Evolutionary conservation across 2,113 vertebrate species (phyloP), one percentile per base, ranked within the genome.

Genomic region (Gopherus evgoodei): DNA sequence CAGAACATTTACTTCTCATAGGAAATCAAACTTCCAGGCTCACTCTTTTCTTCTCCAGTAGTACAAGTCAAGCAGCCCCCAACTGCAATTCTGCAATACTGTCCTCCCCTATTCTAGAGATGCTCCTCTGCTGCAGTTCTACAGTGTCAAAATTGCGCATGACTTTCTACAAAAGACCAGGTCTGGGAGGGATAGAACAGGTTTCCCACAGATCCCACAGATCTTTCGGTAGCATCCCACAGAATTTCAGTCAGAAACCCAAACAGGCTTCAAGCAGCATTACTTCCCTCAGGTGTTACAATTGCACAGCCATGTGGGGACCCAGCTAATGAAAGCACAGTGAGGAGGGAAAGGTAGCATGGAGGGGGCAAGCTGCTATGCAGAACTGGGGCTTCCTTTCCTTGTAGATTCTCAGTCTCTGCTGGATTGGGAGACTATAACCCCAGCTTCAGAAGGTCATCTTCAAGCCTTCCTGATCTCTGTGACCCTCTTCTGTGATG

Each of bases 61-160:
- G 24, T 52, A 27, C 83, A 62, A 69, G 93, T 3, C 80, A 83
- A 83, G 86, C 80, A 90, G 80, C 89, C 69, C 83, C 94, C 49
- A 49, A 8, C 89, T 91, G 69, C 69, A 90, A 44, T 94, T 72
- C 82, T 82, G 62, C 86, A 22, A 38, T 93, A 69, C 90, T 93
- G 94, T 96, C 97, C 90, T 80, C 49, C 92, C 90, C 87, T 72
- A 86, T 93, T 80, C 91, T 91, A 91, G 54, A 91, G 88, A 93
- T 87, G 65, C 83, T 5, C 0, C 84, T 87, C 76, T 80, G 82
- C 65, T 87, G 90, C 96, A 93, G 52, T 94, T 89, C 53, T 94
- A 89, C 90, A 56, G 83, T 80, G 90, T 89, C 69, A 84, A 88
- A 3, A 6, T 49, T 92, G 62, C 76, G 59, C 85, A 75, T 92